A percentile compares a stretch with the other conserved stretches of the same genome.
These are phyloP conservation scores for Nyctalus aviator DNA, from an alignment of 2,797 vertebrate genomes.

Conservation along the genomic window DNA sequence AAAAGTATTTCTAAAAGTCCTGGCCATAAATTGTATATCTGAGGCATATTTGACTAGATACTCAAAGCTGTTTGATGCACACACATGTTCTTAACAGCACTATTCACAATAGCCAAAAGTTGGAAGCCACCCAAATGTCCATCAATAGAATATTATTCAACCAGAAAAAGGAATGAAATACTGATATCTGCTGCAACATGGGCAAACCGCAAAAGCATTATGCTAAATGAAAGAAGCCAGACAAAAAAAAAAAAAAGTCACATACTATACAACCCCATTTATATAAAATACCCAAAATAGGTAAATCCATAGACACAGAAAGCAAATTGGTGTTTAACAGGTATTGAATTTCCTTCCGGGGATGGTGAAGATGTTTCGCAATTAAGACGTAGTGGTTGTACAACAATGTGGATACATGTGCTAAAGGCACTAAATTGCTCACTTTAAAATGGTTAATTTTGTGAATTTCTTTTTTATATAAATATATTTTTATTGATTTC, in stretches of 20 bases:
- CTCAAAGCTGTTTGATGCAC: constrained; percentile 9
- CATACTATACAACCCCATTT: background rate
- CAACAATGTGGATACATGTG: background rate
- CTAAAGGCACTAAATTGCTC: background rate
- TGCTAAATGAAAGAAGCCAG: constrained; percentile 10
- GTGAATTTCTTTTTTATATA: background rate
- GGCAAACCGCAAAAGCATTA: constrained; percentile 3
- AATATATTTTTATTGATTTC: background rate
- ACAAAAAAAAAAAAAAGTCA: background rate
- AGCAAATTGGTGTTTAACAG: background rate
- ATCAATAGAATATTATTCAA: constrained; percentile 10
- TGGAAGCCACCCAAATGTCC: background rate
- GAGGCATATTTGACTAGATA: constrained; percentile 40
- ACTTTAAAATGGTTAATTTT: background rate
- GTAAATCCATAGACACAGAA: background rate
- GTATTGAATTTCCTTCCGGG: background rate
- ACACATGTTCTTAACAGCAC: background rate
- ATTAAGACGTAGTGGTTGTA: background rate
- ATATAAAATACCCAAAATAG: background rate
- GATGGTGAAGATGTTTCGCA: background rate
- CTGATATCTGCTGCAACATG: background rate
- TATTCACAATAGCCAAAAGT: background rate
- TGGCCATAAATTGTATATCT: constrained; percentile 23
- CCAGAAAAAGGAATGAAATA: constrained; percentile 49
- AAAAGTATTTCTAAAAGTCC: constrained; percentile 45